Percentiles rank a stretch among this genome's conserved stretches.
Evolutionary conservation across 2,113 vertebrate species (phyloP).

Genomic region (Raja brachyura): DNA sequence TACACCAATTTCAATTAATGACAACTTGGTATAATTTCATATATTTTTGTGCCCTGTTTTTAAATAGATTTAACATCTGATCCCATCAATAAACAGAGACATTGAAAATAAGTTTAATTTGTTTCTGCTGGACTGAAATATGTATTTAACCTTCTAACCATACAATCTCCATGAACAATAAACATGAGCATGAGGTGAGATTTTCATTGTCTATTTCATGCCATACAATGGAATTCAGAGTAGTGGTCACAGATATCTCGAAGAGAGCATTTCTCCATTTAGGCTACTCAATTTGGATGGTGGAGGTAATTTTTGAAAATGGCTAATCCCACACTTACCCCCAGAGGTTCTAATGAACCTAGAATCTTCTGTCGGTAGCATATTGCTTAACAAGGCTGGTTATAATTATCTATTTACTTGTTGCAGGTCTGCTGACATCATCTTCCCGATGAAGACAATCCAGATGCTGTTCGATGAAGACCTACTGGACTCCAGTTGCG

Average conservation of each 20-base stretch:
- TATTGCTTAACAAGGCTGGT: no score
- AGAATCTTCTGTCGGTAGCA: no score
- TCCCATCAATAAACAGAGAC: not conserved
- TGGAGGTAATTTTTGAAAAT: not conserved
- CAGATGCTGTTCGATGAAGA: no score
- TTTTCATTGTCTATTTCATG: not conserved
- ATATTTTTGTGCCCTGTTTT: not conserved
- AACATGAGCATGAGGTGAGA: not conserved
- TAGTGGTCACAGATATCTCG: not conserved
- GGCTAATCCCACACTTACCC: not conserved
- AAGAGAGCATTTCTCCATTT: not conserved
- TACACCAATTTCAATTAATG: constrained; percentile 24
- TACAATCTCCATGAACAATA: not conserved
- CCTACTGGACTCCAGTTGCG: no score
- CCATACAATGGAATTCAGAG: not conserved
- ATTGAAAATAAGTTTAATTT: not conserved
- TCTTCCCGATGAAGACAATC: no score
- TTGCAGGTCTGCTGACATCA: no score
- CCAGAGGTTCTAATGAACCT: no score
- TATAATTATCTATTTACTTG: no score
- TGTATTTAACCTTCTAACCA: constrained; percentile 15
- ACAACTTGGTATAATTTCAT: constrained; percentile 26
- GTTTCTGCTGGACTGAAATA: not conserved
- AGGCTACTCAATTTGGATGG: not conserved
- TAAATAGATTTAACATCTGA: constrained; percentile 29